phyloP scores from a whole-genome alignment of 2,888 invertebrate genomes.

The Peribatodes rhomboidaria region DNA sequence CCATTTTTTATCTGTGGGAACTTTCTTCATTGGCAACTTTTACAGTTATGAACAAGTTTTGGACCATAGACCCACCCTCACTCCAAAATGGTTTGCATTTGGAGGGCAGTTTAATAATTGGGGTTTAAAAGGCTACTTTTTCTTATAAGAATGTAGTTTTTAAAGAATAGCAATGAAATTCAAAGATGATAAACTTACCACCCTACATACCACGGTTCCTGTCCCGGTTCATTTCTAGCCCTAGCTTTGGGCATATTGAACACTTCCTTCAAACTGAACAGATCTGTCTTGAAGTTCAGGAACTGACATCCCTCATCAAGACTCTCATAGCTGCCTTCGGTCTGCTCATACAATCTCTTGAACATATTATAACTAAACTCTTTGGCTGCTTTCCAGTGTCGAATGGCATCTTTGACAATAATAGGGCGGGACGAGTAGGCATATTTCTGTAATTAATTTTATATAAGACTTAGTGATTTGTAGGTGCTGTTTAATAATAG shows the following conservation, averaged over 20 bases:
- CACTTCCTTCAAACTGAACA: constrained; percentile 91
- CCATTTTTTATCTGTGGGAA: no score
- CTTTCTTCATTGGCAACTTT: no score
- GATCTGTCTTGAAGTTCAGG: constrained; percentile 94
- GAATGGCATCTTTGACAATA: constrained; percentile 91
- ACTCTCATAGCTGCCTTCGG: constrained; percentile 90
- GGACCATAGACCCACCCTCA: no score
- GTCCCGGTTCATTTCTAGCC: constrained; percentile 86
- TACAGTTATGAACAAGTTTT: no score
- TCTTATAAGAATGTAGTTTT: no score
- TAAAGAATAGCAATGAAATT: no score
- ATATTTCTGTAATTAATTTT: constrained; percentile 77
- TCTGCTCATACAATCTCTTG: constrained; percentile 89
- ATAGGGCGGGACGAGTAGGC: constrained; percentile 94
- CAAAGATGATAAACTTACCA: constrained; percentile 87
- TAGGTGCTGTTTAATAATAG: no score
- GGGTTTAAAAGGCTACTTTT: no score
- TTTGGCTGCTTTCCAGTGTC: constrained; percentile 91
- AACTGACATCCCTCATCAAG: constrained; percentile 94
- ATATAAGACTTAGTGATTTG: no score
- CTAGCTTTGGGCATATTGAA: constrained; percentile 91
- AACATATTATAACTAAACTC: constrained; percentile 89
- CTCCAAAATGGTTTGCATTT: no score
- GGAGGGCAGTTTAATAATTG: no score
- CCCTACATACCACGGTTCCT: constrained; percentile 95